Base-by-base conservation (phyloP, 64 coral and sea anemone genomes). In the Porites lutea region DNA sequence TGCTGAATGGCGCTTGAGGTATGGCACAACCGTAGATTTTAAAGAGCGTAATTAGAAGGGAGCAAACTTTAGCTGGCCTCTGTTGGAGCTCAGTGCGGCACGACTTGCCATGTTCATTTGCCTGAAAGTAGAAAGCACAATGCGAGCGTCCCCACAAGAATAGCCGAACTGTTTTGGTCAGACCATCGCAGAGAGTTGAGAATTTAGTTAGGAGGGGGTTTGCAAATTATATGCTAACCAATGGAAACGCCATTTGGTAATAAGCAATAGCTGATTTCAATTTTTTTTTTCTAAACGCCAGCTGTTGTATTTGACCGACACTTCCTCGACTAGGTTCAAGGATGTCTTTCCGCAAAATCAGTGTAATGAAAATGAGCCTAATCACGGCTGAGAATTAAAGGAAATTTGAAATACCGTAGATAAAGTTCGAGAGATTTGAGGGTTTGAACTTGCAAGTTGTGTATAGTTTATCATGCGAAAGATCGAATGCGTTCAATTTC, bases 21-120 rank as follows among this genome's bases (percentile, higher is more conserved):
- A 52, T 13, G 52, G 48, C 20, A 52, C 19, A 50, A 4, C 68
- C 68, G 61, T 51, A 51, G 81, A 69, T 37, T 67, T 23, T 13
- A 51, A 65, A 50, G 61, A 1, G 19, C 23, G 45, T 69, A 69
- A 84, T 84, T 84, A 84, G 62, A 63, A n/a, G 47, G 45, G 46
- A 84, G 52, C 63, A 84, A 84, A 84, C 81, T 84, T 84, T 84
- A 69, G 81, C 12, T 68, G 16, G 81, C 10, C 81, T 6, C 81
- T 23, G 81, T n/a, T 61, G 81, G 81, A 48, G 81, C 81, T 69
- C 61, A 7, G 12, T 51, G 1, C 37, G 13, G 48, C 19, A 51
- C 44, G 15, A 47, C 27, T 37, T 37, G n/a, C 2, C 81, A 84
- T 54, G 45, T 47, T 67, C 62, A 52, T 84, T 84, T 68, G 46